phyloP scores from a whole-genome alignment of 2,888 invertebrate species.

The Synergus itoensis region DNA sequence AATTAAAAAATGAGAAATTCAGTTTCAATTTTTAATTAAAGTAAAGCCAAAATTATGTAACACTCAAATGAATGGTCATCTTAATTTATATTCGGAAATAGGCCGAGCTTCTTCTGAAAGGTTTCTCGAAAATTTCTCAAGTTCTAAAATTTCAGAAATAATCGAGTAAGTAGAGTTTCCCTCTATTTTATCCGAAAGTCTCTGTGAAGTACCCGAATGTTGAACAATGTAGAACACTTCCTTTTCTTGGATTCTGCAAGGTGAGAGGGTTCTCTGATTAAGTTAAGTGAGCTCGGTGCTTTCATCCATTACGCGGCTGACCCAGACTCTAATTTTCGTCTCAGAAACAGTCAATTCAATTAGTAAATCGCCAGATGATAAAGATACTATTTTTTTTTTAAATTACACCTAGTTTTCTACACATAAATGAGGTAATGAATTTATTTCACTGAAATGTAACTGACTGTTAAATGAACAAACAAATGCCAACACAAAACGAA shows the following conservation, averaged over 20 bases:
- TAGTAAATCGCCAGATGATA: neutral
- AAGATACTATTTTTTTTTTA: neutral
- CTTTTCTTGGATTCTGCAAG: slow-evolving; percentile 9
- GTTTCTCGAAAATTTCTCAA: neutral
- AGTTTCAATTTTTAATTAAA: neutral
- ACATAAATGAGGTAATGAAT: neutral
- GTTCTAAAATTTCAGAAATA: neutral
- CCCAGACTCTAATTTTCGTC: slow-evolving; percentile 16
- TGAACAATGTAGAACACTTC: slow-evolving; percentile 23
- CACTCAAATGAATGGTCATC: neutral
- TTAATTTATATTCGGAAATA: slow-evolving; percentile 4
- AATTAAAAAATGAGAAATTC: neutral
- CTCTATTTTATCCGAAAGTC: neutral
- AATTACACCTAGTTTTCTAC: neutral
- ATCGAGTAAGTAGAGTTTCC: slow-evolving; percentile 5
- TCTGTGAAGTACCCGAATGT: neutral
- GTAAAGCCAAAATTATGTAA: neutral
- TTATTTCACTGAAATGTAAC: neutral
- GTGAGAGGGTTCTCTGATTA: slow-evolving; percentile 8
- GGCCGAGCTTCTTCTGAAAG: neutral
- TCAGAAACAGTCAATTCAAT: neutral
- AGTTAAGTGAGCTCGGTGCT: slow-evolving; percentile 10
- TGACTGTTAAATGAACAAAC: neutral
- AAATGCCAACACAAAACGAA: neutral
- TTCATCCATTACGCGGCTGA: slow-evolving; percentile 10